Evolutionary conservation across 2,797 vertebrate genomes (phyloP).

Genomic region (Falco biarmicus): DNA sequence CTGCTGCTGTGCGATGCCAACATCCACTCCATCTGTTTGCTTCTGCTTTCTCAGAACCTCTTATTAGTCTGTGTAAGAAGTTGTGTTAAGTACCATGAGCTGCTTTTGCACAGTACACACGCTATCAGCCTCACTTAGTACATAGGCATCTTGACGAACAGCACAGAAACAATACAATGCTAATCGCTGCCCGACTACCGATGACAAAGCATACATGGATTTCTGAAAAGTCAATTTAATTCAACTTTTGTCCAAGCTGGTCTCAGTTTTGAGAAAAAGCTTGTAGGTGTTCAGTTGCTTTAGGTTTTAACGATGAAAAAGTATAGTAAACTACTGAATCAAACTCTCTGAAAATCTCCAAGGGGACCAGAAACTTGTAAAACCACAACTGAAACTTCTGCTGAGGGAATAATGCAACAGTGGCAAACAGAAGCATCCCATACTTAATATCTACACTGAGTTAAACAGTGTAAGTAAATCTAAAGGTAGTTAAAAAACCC

Average conservation of each 20-base stretch:
- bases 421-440: not conserved
- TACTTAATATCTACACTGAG: not conserved
- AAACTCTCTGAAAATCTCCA: not conserved
- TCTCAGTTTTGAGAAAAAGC: not conserved
- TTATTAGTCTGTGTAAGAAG: not conserved
- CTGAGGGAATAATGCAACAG: not conserved
- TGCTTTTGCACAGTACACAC: not conserved
- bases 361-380: not conserved
- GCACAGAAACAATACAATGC: not conserved
- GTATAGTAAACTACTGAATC: not conserved
- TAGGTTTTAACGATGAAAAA: not conserved
- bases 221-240: not conserved
- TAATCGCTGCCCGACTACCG: not conserved
- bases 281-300: not conserved
- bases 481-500: not conserved
- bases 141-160: not conserved
- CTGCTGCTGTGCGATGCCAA: constrained; percentile 34
- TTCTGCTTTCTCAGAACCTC: constrained; percentile 60
- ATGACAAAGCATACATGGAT: not conserved
- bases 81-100: constrained; percentile 41
- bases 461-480: not conserved
- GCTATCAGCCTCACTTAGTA: not conserved
- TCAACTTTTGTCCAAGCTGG: not conserved
- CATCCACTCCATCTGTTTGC: constrained; percentile 66
- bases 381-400: not conserved